Percentiles rank a stretch among this genome's conserved stretches.
phyloP scores from a whole-genome alignment of 1,140 invertebrate species.

The Bombus ignitus region DNA sequence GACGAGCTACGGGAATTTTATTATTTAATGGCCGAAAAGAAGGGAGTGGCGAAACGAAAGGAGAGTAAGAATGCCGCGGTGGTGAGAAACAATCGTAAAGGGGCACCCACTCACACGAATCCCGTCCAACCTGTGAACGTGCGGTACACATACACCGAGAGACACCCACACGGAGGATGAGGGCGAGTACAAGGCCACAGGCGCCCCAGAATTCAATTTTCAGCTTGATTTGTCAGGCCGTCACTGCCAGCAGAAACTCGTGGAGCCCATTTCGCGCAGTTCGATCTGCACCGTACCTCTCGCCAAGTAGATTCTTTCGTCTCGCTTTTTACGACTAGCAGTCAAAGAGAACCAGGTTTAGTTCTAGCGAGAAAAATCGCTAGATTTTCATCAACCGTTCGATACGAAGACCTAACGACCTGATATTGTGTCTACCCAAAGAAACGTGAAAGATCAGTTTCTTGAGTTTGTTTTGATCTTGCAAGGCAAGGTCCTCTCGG shows the following conservation, averaged over 20 bases:
- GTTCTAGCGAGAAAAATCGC: conserved; percentile 37
- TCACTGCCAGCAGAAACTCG: conserved; percentile 69
- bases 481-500: background rate
- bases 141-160: conserved; percentile 4
- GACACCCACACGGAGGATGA: conserved; percentile 40
- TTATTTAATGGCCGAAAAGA: conserved; percentile 54
- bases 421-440: background rate
- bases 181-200: conserved; percentile 54
- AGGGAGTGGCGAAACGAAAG: conserved; percentile 51
- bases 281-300: conserved; percentile 60
- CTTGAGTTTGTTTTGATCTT: background rate
- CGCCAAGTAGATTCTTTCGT: conserved; percentile 75
- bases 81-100: conserved; percentile 72
- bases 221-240: conserved; percentile 81
- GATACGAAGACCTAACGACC: conserved; percentile 7
- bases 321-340: conserved; percentile 67
- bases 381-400: conserved; percentile 18
- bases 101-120: conserved; percentile 48
- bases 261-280: conserved; percentile 75
- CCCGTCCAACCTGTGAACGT: background rate
- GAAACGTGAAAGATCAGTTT: background rate
- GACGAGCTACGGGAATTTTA: conserved; percentile 48
- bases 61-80: conserved; percentile 64
- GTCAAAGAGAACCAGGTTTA: background rate
- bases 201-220: conserved; percentile 80